A percentile compares a stretch with the other conserved stretches of the same genome.
phyloP scores from a whole-genome alignment of 2,113 vertebrate genomes.

The Rhinoderma darwinii region DNA sequence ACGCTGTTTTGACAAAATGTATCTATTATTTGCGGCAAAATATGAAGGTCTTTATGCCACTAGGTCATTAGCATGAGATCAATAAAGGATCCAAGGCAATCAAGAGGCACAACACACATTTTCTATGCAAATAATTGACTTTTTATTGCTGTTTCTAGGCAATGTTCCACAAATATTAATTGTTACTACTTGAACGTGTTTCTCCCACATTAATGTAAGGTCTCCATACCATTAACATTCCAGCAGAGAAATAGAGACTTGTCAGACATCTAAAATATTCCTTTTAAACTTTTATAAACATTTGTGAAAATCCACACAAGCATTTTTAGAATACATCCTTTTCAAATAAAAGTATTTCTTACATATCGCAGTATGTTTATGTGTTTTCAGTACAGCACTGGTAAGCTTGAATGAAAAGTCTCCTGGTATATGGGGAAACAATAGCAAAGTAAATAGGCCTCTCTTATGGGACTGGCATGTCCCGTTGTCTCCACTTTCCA shows the following conservation, averaged over 20 bases:
- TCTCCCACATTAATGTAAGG: not conserved
- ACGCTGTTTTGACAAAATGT: not conserved
- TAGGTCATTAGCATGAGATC: conserved; percentile 18
- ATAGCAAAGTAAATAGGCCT: no score
- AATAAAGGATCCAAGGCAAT: conserved; percentile 14
- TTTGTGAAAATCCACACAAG: not conserved
- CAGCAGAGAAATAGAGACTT: not conserved
- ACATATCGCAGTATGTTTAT: no score
- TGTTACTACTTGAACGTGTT: not conserved
- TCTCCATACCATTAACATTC: not conserved
- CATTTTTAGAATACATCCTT: no score
- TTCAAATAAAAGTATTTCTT: not conserved
- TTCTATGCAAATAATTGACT: conserved; percentile 15
- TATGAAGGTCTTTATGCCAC: conserved; percentile 22
- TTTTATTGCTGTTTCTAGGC: conserved; percentile 12
- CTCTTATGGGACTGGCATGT: no score
- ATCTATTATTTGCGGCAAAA: conserved; percentile 4
- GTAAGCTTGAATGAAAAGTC: no score
- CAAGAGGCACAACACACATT: not conserved
- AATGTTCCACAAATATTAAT: not conserved
- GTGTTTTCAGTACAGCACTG: no score
- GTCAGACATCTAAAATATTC: not conserved
- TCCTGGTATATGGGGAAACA: no score
- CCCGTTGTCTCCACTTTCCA: no score
- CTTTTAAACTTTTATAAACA: not conserved